These are phyloP conservation scores for Drosophila micromelanica DNA, from an alignment of 1,140 invertebrate genomes.

Conservation along the genomic window DNA sequence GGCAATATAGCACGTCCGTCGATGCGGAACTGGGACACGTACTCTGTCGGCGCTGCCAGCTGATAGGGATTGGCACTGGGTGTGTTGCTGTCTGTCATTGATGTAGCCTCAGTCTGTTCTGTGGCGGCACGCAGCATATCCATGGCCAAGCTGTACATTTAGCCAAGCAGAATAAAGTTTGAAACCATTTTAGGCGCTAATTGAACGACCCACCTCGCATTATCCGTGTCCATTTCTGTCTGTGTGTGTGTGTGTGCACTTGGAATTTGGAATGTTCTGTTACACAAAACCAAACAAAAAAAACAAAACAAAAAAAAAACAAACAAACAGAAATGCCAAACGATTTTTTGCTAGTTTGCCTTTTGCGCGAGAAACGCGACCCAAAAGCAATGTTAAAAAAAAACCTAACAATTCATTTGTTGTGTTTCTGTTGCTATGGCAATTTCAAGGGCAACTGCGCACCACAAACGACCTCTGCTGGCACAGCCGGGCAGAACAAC, in stretches of 20 bases:
- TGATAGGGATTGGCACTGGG: slow-evolving; percentile 17
- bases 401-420: slow-evolving; percentile 35
- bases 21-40: slow-evolving; percentile 87
- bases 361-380: slow-evolving; percentile 8
- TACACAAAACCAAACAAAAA: neutral
- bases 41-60: slow-evolving; percentile 49
- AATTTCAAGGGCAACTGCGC: slow-evolving; percentile 29
- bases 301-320: too few species aligned
- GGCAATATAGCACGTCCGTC: slow-evolving; percentile 87
- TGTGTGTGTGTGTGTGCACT: slow-evolving; percentile 2
- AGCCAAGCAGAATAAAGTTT: neutral
- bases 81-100: neutral
- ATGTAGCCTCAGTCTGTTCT: slow-evolving; percentile 26
- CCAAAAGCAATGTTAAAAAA: slow-evolving; percentile 15
- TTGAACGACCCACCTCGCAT: slow-evolving; percentile 16
- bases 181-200: neutral
- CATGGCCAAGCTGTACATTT: slow-evolving; percentile 38
- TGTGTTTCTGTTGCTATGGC: slow-evolving; percentile 41
- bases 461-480: neutral
- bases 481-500: slow-evolving; percentile 2
- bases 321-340: slow-evolving; percentile 3
- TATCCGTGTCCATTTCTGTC: slow-evolving; percentile 24
- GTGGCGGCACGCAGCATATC: slow-evolving; percentile 51
- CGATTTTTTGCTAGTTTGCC: slow-evolving; percentile 12
- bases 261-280: slow-evolving; percentile 28